phyloP scores from a whole-genome alignment of 1,140 invertebrate species.

The Drosophila orena region DNA sequence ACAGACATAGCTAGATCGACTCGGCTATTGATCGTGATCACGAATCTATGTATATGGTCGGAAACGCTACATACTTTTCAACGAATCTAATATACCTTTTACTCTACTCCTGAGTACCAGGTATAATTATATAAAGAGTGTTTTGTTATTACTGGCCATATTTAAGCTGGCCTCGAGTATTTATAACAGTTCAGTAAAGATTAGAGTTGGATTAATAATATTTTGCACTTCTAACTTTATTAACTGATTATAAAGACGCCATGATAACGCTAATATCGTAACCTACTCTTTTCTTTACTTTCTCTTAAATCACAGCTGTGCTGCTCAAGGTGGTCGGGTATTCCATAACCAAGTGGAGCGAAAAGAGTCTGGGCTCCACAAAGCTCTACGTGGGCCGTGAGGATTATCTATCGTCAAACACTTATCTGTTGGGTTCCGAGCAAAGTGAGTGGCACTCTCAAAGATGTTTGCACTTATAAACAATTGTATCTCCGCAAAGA shows the following conservation, averaged over 20 bases:
- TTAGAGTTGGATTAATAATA: not conserved
- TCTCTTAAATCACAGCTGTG: constrained; percentile 40
- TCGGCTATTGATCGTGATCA: no score
- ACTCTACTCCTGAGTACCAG: no score
- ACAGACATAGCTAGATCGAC: no score
- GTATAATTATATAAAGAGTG: not conserved
- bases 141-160: not conserved
- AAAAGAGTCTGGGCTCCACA: constrained; percentile 43
- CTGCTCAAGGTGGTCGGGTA: constrained; percentile 71
- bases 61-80: no score
- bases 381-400: constrained; percentile 66
- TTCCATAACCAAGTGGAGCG: constrained; percentile 73
- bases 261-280: not conserved
- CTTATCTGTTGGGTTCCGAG: constrained; percentile 76
- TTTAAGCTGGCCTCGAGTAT: not conserved
- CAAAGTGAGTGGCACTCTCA: constrained; percentile 53
- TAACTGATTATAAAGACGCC: not conserved
- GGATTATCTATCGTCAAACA: constrained; percentile 73
- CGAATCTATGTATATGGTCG: no score
- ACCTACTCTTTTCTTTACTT: not conserved
- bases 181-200: not conserved
- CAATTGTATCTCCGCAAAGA: constrained; percentile 65
- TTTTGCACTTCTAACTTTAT: not conserved
- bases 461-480: constrained; percentile 8
- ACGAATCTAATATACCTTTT: no score